phyloP scores from a whole-genome alignment of 2,113 vertebrate genomes.

The Micromys minutus region DNA sequence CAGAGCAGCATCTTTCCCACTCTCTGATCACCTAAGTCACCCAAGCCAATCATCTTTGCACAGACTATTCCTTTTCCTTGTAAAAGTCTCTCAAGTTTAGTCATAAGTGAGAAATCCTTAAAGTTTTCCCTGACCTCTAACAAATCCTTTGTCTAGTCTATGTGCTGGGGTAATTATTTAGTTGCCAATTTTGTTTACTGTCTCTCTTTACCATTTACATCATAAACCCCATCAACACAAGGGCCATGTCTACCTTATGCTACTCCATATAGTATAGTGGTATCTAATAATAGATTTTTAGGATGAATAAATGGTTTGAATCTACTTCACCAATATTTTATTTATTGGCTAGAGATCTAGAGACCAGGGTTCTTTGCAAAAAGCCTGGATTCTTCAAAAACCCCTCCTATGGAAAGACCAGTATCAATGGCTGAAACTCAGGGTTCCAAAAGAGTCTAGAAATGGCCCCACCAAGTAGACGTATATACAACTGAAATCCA shows the following conservation, averaged over 20 bases:
- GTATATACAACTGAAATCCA: neutral
- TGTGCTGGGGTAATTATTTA: neutral
- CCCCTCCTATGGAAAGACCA: neutral
- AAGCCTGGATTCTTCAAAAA: neutral
- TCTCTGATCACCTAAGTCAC: neutral
- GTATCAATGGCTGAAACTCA: neutral
- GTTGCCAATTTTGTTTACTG: neutral
- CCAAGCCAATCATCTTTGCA: neutral
- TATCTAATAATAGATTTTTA: neutral
- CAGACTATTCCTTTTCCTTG: neutral
- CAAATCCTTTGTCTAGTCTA: neutral
- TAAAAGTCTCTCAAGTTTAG: neutral
- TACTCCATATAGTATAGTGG: neutral
- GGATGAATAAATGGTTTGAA: neutral
- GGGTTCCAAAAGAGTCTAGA: neutral
- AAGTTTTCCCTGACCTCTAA: neutral
- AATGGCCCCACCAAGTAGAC: no score
- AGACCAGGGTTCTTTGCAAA: neutral
- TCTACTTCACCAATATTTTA: neutral
- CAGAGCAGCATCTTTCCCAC: neutral
- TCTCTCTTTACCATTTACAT: neutral
- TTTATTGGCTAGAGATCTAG: neutral
- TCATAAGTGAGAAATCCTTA: conserved; percentile 1
- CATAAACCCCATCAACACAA: neutral
- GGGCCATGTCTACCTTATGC: neutral